phyloP scores from a whole-genome alignment of 1,140 invertebrate species.

The Eriosoma lanigerum region DNA sequence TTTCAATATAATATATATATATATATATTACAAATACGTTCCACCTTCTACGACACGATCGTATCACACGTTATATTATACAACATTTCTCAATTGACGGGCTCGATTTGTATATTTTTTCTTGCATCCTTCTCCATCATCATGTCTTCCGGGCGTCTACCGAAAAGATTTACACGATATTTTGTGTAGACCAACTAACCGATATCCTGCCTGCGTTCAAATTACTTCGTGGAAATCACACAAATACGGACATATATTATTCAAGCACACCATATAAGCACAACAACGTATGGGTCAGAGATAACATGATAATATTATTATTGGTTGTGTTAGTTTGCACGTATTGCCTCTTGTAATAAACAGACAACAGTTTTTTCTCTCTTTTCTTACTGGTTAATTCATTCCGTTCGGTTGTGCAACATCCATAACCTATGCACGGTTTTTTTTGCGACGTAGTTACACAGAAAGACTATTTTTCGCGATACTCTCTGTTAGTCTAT shows the following conservation, averaged over 20 bases:
- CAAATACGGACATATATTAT: neutral
- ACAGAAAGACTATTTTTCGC: constrained; percentile 14
- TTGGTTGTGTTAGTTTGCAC: constrained; percentile 7
- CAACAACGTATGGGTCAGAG: neutral
- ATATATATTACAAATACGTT: no score
- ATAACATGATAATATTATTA: constrained; percentile 31
- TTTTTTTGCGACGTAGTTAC: constrained; percentile 37
- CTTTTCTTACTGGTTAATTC: constrained; percentile 11
- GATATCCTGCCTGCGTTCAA: neutral
- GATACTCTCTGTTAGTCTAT: constrained; percentile 13
- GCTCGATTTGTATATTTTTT: no score
- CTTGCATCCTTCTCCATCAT: neutral
- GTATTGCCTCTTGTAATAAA: neutral
- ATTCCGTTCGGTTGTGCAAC: constrained; percentile 35
- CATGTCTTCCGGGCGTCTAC: neutral
- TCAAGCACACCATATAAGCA: neutral
- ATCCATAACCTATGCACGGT: constrained; percentile 24
- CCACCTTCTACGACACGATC: no score
- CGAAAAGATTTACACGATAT: neutral
- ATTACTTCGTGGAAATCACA: constrained; percentile 13
- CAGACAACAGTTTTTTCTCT: constrained; percentile 5
- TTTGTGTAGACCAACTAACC: neutral
- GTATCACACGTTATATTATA: constrained; percentile 4
- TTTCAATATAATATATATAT: neutral
- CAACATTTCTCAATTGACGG: constrained; percentile 26